Evolutionary conservation across 2,888 invertebrate species (phyloP).

Genomic region (Xiphydria camelus): DNA sequence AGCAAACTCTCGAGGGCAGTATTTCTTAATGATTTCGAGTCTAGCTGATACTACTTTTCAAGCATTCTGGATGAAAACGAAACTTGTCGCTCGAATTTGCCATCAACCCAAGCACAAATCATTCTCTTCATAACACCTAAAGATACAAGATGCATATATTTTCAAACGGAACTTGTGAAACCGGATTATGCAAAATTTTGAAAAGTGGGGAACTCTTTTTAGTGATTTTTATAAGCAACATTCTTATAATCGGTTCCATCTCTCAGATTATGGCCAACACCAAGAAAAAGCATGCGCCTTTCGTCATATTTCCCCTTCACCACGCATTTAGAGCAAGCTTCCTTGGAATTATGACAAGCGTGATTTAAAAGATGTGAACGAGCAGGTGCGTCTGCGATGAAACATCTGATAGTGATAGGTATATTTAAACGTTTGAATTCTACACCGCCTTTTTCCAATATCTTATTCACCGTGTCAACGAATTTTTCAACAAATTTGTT

Average conservation of each 20-base stretch:
- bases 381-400: conserved; percentile 23
- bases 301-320: conserved; percentile 14
- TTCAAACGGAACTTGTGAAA: neutral
- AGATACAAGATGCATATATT: conserved; percentile 2
- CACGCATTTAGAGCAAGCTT: conserved; percentile 20
- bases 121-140: conserved; percentile 6
- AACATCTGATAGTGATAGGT: conserved; percentile 7
- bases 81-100: neutral
- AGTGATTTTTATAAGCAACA: conserved; percentile 1
- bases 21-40: conserved; percentile 2
- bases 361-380: conserved; percentile 16
- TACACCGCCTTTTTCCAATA: conserved; percentile 9
- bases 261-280: conserved; percentile 9
- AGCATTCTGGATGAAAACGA: conserved; percentile 7
- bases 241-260: conserved; percentile 13
- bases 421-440: no score
- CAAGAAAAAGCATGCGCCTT: conserved; percentile 15
- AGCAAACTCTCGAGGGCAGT: conserved; percentile 24
- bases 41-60: conserved; percentile 4
- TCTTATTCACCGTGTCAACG: conserved; percentile 11
- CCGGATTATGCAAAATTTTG: neutral
- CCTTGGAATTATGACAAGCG: conserved; percentile 16
- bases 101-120: neutral
- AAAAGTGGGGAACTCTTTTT: neutral
- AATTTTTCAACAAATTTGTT: conserved; percentile 17